A percentile compares a stretch with the other conserved stretches of the same genome.
phyloP scores from a whole-genome alignment of 2,888 invertebrate genomes.

The Agelastica alni region DNA sequence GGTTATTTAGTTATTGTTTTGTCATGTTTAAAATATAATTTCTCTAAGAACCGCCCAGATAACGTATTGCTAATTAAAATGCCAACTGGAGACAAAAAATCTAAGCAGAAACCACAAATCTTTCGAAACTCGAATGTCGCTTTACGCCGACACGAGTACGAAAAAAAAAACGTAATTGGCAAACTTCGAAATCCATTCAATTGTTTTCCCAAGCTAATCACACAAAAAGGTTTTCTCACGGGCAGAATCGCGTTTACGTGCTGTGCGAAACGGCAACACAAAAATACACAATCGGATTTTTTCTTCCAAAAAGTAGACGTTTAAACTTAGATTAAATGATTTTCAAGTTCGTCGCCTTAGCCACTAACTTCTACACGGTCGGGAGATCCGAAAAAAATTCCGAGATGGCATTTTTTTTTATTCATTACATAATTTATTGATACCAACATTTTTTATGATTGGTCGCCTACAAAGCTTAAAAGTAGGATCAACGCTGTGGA shows the following conservation, averaged over 20 bases:
- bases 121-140: conserved; percentile 9
- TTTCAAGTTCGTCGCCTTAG: conserved; percentile 8
- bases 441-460: too few species aligned
- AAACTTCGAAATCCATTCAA: conserved; percentile 23
- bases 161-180: conserved; percentile 16
- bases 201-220: conserved; percentile 22
- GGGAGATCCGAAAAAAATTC: too few species aligned
- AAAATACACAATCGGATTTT: conserved; percentile 5
- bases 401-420: too few species aligned
- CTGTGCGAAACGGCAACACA: conserved; percentile 8
- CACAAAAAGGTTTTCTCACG: conserved; percentile 23
- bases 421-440: too few species aligned
- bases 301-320: conserved; percentile 12
- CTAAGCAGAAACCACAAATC: conserved; percentile 8
- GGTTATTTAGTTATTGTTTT: too few species aligned
- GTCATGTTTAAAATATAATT: too few species aligned
- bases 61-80: conserved; percentile 17
- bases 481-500: too few species aligned
- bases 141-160: not conserved
- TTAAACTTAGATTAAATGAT: conserved; percentile 22
- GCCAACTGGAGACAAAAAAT: not conserved
- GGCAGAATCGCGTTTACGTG: conserved; percentile 7
- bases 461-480: too few species aligned
- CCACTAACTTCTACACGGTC: too few species aligned
- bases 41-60: not conserved